phyloP scores from a whole-genome alignment of 2,113 vertebrate species.

The Lampris megalopsis region DNA sequence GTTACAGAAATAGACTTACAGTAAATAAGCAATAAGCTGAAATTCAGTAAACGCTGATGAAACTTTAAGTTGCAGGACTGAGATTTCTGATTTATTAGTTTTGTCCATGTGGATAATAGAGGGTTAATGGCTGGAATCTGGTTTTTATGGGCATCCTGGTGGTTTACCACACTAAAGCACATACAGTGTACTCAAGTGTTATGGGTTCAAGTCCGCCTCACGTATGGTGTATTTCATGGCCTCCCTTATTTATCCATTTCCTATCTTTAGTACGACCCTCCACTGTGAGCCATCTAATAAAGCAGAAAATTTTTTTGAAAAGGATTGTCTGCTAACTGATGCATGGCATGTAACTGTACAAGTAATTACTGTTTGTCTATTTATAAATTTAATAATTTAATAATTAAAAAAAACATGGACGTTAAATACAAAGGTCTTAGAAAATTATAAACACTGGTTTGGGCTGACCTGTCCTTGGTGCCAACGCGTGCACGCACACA shows the following conservation, averaged over 20 bases:
- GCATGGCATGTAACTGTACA: neutral
- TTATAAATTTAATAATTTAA: slow-evolving; percentile 71
- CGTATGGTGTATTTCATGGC: slow-evolving; percentile 1
- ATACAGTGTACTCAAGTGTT: neutral
- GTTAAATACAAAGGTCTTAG: slow-evolving; percentile 26
- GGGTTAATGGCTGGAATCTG: neutral
- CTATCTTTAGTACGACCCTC: slow-evolving; percentile 10
- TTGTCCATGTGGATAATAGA: neutral
- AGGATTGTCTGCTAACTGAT: neutral
- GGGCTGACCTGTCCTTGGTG: slow-evolving; percentile 6
- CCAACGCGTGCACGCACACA: neutral
- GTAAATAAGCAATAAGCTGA: neutral
- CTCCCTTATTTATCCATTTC: neutral
- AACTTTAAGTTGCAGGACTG: slow-evolving; percentile 10
- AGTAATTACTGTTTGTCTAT: slow-evolving; percentile 54
- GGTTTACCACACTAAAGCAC: slow-evolving; percentile 67
- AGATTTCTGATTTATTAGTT: slow-evolving; percentile 21
- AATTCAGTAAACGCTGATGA: neutral
- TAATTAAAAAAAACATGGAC: slow-evolving; percentile 32
- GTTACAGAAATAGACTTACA: slow-evolving; percentile 25
- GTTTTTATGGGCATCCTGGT: slow-evolving; percentile 31
- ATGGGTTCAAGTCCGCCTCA: slow-evolving; percentile 19
- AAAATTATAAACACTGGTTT: neutral
- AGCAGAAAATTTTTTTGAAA: no score
- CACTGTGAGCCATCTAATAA: slow-evolving; percentile 45